Evolutionary conservation across 2,888 invertebrate species (phyloP), one percentile per base, ranked within the genome.

Genomic region (Eilema caniola): DNA sequence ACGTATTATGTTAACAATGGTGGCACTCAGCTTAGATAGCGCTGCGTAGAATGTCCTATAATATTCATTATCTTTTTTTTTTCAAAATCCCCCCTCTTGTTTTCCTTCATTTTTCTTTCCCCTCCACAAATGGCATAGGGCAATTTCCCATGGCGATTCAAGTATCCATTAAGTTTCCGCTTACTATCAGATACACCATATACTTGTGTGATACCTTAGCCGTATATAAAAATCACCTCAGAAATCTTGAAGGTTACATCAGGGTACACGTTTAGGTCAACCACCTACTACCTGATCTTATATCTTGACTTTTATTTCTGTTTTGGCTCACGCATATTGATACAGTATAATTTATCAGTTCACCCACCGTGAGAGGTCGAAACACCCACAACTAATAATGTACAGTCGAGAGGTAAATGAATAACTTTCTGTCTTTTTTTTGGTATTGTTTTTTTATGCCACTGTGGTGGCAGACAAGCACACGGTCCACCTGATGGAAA

Each of bases 281-380:
- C 83, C 82, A 89, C 85, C 87, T 74, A 53, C 72, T 79, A 76
- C 73, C 72, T 73, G 74, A 14, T 12, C 41, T 33, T 31, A 57
- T 62, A 61, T 70, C 74, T 69, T 71, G 70, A 56, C 68, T 77
- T 82, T 79, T 80, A 81, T 86, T 85, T 84, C 80, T 75, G 83
- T 85, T 71, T 81, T 77, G 80, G 78, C 73, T 75, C 83, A 86
- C 80, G 77, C 70, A 83, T 84, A 84, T 86, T 84, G 84, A 88
- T 83, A 82, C 81, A 67, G 81, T 82, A 82, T 87, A 89, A 88
- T 88, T 90, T 89, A 88, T 84, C 83, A 82, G 85, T 77, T 81
- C 84, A 82, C 74, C 81, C 81, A 79, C 81, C 75, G 79, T 61
- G 80, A 74, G 80, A 69, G 88, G 88, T 89, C 89, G 86, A 89